A percentile compares a stretch with the other conserved stretches of the same genome.
phyloP scores from a whole-genome alignment of 2,797 vertebrate genomes.

The Euthynnus affinis region DNA sequence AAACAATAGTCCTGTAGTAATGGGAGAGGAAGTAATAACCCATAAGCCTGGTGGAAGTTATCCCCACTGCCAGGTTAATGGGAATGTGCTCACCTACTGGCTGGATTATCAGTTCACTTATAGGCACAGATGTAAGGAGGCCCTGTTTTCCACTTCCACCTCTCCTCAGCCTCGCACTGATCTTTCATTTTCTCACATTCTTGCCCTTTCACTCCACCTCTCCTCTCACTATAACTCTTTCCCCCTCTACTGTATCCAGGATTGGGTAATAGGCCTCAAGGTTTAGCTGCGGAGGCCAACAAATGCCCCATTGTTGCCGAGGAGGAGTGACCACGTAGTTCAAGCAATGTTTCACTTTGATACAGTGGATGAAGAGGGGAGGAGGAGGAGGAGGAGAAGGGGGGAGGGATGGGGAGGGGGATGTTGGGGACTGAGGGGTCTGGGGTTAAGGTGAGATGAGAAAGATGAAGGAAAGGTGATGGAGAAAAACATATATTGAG shows the following conservation, averaged over 20 bases:
- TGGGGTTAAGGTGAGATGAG: background rate
- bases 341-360: slow-evolving; percentile 56
- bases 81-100: slow-evolving; percentile 64
- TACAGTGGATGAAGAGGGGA: background rate
- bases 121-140: slow-evolving; percentile 30
- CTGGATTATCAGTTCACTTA: slow-evolving; percentile 39
- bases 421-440: background rate
- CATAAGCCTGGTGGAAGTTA: slow-evolving; percentile 65
- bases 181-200: slow-evolving; percentile 56
- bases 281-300: slow-evolving; percentile 45
- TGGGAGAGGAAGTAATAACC: slow-evolving; percentile 73
- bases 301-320: slow-evolving; percentile 75
- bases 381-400: background rate
- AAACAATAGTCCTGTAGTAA: slow-evolving; percentile 58
- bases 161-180: background rate
- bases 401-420: background rate
- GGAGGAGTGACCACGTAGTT: slow-evolving; percentile 49
- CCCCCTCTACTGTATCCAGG: slow-evolving; percentile 51
- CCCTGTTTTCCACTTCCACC: background rate
- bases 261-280: slow-evolving; percentile 24
- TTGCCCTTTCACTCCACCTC: slow-evolving; percentile 40
- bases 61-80: slow-evolving; percentile 50
- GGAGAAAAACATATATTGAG: background rate
- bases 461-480: background rate
- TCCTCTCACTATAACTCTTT: slow-evolving; percentile 61